Evolutionary conservation across 2,888 invertebrate species (phyloP).

Genomic region (Yponomeuta plumbellus): DNA sequence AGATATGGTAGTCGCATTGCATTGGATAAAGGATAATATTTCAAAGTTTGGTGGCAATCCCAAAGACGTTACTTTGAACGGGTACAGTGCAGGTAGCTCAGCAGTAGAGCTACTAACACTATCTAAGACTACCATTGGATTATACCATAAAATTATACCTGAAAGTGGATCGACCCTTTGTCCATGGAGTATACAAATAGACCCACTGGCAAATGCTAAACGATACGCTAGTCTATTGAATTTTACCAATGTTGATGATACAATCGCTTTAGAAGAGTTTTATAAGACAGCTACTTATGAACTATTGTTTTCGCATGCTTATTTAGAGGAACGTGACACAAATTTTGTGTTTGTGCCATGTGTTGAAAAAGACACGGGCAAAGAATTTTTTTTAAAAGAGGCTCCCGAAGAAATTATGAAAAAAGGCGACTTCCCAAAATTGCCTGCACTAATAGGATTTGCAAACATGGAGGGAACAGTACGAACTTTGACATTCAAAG

Average conservation of each 20-base stretch:
- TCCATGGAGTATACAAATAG: slow-evolving; percentile 35
- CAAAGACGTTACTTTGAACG: slow-evolving; percentile 45
- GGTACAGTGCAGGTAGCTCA: slow-evolving; percentile 46
- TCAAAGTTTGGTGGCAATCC: slow-evolving; percentile 50
- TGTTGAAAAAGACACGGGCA: slow-evolving; percentile 7
- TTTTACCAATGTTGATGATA: slow-evolving; percentile 32
- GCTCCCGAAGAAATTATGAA: slow-evolving; percentile 18
- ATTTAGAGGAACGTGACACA: slow-evolving; percentile 16
- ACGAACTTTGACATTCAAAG: slow-evolving; percentile 15
- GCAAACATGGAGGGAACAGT: slow-evolving; percentile 21
- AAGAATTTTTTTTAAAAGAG: slow-evolving; percentile 12
- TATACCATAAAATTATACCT: slow-evolving; percentile 45
- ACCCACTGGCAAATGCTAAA: slow-evolving; percentile 44
- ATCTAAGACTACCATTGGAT: slow-evolving; percentile 38
- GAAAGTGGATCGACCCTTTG: slow-evolving; percentile 42
- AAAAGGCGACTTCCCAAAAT: slow-evolving; percentile 17
- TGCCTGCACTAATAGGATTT: slow-evolving; percentile 19
- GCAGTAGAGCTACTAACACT: slow-evolving; percentile 44
- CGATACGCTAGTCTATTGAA: slow-evolving; percentile 35
- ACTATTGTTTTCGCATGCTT: slow-evolving; percentile 25
- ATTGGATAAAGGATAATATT: slow-evolving; percentile 37
- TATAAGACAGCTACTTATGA: slow-evolving; percentile 36
- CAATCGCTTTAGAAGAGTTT: slow-evolving; percentile 40
- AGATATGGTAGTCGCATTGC: background rate
- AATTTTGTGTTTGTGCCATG: slow-evolving; percentile 20